phyloP scores from a whole-genome alignment of 2,113 vertebrate genomes.

The Marmota flaviventris region DNA sequence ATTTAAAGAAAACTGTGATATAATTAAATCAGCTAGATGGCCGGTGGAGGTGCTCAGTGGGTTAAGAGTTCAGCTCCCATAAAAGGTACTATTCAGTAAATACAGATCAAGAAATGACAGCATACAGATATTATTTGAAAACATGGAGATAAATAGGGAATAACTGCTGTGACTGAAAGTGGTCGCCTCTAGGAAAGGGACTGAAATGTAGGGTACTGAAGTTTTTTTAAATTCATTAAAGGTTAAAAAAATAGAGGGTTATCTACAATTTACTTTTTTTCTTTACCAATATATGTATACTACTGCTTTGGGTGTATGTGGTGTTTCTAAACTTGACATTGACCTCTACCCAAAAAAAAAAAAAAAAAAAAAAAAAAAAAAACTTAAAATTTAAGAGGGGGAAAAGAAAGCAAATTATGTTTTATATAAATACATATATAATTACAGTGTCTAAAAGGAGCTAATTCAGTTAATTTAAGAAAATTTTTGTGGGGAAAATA shows the following conservation, averaged over 20 bases:
- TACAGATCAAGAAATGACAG: neutral
- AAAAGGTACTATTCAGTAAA: neutral
- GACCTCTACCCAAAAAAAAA: neutral
- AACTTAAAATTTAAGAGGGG: conserved; percentile 18
- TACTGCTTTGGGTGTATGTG: neutral
- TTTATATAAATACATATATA: conserved; percentile 35
- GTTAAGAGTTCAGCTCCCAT: neutral
- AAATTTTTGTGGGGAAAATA: conserved; percentile 64
- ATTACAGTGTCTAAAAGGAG: conserved; percentile 66
- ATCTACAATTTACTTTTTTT: neutral
- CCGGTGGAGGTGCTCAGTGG: neutral
- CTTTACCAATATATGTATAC: conserved; percentile 33
- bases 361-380: neutral
- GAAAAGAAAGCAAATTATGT: conserved; percentile 64
- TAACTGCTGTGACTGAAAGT: conserved; percentile 5
- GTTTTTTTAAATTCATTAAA: neutral
- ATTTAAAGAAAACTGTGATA: conserved; percentile 20
- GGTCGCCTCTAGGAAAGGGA: neutral
- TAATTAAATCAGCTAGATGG: neutral
- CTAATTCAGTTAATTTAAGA: conserved; percentile 72
- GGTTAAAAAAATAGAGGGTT: neutral
- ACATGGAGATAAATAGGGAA: neutral
- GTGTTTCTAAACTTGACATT: conserved; percentile 62
- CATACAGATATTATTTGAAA: conserved; percentile 10
- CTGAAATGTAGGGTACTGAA: neutral